These are phyloP conservation scores for Panopea generosa DNA, from an alignment of 2,888 invertebrate species.

Conservation along the genomic window DNA sequence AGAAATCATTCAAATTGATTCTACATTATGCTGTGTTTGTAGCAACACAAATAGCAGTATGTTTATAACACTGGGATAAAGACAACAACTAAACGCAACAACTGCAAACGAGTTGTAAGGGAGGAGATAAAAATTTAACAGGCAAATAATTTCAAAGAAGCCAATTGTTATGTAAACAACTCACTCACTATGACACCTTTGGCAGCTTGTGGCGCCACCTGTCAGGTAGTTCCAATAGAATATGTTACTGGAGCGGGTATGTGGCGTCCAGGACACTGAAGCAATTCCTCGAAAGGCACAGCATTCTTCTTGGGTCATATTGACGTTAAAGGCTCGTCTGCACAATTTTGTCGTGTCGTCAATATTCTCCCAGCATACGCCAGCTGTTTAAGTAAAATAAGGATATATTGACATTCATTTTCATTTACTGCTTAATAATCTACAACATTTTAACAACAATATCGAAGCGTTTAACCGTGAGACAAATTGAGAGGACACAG, in stretches of 20 bases:
- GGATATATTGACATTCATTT: background rate
- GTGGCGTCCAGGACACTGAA: conserved; percentile 63
- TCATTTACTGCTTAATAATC: too few relatives aligned
- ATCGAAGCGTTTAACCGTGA: too few relatives aligned
- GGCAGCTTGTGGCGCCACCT: conserved; percentile 60
- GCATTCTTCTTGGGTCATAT: conserved; percentile 67
- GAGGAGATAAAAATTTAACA: too few relatives aligned
- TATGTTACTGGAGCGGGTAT: conserved; percentile 41
- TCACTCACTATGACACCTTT: conserved; percentile 74
- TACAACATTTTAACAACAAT: too few relatives aligned
- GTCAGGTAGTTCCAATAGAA: conserved; percentile 65
- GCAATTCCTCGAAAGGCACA: conserved; percentile 43
- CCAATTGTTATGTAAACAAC: conserved; percentile 5
- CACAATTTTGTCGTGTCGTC: conserved; percentile 57
- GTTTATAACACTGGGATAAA: too few relatives aligned
- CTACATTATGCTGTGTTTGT: too few relatives aligned
- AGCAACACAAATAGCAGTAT: too few relatives aligned
- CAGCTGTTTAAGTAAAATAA: conserved; percentile 58
- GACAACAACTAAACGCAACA: too few relatives aligned
- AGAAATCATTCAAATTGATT: too few relatives aligned
- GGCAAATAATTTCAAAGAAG: too few relatives aligned
- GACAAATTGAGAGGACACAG: too few relatives aligned
- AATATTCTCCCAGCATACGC: conserved; percentile 68
- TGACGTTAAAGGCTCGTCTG: conserved; percentile 49
- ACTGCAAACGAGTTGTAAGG: too few relatives aligned